Evolutionary conservation across 2,888 invertebrate genomes (phyloP).

Genomic region (Drosophila hawaiiensis): DNA sequence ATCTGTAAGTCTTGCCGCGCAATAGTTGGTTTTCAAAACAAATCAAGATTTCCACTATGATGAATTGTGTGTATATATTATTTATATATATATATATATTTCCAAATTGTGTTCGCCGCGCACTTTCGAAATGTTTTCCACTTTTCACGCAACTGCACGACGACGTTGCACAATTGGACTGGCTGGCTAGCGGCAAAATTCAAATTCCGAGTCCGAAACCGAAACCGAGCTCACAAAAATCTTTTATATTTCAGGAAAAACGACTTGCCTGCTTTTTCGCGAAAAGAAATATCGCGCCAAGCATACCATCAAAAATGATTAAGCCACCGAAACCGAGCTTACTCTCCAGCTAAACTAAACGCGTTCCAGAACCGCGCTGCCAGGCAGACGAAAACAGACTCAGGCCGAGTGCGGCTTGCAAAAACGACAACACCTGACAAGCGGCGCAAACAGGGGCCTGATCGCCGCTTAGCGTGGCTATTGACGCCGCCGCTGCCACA

Average conservation of each 20-base stretch:
- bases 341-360: constrained; percentile 48
- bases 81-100: constrained; percentile 29
- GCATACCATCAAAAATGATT: constrained; percentile 7
- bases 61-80: background rate
- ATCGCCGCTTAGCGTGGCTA: constrained; percentile 25
- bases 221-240: background rate
- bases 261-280: constrained; percentile 39
- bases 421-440: constrained; percentile 81
- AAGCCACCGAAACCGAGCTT: constrained; percentile 26
- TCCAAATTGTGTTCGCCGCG: constrained; percentile 25
- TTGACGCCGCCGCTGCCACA: constrained; percentile 9
- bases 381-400: constrained; percentile 83
- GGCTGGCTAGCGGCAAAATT: constrained; percentile 36
- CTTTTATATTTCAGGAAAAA: constrained; percentile 39
- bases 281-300: constrained; percentile 16
- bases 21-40: constrained; percentile 31
- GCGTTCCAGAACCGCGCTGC: constrained; percentile 83
- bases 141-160: constrained; percentile 38
- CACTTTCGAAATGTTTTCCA: constrained; percentile 65
- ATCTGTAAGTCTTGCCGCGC: constrained; percentile 11
- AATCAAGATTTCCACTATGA: constrained; percentile 23
- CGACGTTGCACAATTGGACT: constrained; percentile 52
- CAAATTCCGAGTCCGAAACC: constrained; percentile 27
- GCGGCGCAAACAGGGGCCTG: constrained; percentile 47
- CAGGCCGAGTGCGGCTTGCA: constrained; percentile 77